A percentile compares a stretch with the other conserved stretches of the same genome.
phyloP scores from a whole-genome alignment of 2,888 invertebrate genomes.

The Metallyticus violacea region DNA sequence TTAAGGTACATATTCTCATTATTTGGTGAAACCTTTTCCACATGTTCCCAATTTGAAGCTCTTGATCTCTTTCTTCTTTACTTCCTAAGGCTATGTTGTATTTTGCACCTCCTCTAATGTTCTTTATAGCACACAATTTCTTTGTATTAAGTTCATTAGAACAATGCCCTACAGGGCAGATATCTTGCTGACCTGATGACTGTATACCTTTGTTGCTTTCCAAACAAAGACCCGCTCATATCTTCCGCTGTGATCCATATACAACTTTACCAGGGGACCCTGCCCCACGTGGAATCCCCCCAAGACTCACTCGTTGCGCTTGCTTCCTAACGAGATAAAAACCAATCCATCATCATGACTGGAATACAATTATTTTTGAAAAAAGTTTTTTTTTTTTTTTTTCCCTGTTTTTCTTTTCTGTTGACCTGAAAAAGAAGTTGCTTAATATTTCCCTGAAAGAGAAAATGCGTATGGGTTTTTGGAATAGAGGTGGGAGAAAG shows the following conservation, averaged over 20 bases:
- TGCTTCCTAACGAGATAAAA: conserved; percentile 33
- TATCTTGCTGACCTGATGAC: neutral
- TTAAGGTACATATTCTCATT: too few relatives aligned
- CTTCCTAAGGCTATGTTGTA: too few relatives aligned
- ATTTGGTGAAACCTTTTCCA: neutral
- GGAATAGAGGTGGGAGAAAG: neutral
- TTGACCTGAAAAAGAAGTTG: conserved; percentile 33
- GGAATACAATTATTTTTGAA: conserved; percentile 4
- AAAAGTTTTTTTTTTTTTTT: neutral
- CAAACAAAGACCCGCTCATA: neutral
- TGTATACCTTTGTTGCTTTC: neutral
- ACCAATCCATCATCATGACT: conserved; percentile 25
- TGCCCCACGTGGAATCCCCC: conserved; percentile 6
- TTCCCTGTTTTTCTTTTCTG: conserved; percentile 21
- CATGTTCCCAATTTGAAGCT: neutral
- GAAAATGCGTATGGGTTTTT: conserved; percentile 8
- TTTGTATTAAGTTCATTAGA: too few relatives aligned
- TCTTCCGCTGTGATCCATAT: neutral
- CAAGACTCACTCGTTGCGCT: conserved; percentile 37
- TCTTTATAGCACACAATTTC: neutral
- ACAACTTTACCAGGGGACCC: neutral
- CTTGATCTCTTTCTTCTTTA: neutral
- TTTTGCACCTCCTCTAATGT: neutral
- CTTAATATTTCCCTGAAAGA: conserved; percentile 30
- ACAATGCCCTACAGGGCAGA: neutral